phyloP scores from a whole-genome alignment of 2,113 vertebrate species.

The Oceanites oceanicus region DNA sequence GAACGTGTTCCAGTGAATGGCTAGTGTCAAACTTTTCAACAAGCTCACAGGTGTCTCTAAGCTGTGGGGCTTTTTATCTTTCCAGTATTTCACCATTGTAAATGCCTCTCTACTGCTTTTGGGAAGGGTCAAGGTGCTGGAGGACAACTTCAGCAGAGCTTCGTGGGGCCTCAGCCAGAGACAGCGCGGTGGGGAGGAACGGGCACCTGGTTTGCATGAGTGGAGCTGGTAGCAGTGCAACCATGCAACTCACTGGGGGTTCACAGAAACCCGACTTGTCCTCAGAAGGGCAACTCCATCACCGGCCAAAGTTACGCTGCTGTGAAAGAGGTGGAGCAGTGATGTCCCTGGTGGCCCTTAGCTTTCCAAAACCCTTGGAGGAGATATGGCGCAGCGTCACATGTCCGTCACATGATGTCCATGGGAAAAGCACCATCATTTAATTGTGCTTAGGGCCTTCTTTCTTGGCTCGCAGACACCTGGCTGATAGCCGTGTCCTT shows the following conservation, averaged over 20 bases:
- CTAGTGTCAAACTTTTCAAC: neutral
- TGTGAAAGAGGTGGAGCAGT: neutral
- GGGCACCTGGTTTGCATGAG: neutral
- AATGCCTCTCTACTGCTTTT: neutral
- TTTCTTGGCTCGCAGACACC: neutral
- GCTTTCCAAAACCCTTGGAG: neutral
- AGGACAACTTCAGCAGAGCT: neutral
- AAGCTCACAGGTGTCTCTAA: neutral
- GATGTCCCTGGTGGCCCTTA: neutral
- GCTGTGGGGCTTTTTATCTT: neutral
- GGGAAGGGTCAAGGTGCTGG: neutral
- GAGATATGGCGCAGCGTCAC: neutral
- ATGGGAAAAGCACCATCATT: neutral
- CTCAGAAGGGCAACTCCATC: neutral
- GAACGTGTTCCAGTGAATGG: neutral
- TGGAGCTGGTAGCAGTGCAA: neutral
- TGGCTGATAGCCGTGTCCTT: neutral
- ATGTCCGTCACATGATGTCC: neutral
- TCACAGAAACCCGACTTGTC: neutral
- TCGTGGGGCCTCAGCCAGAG: neutral
- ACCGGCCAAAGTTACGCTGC: fast-evolving
- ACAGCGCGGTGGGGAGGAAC: neutral
- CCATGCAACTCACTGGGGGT: fast-evolving
- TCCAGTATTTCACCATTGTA: neutral
- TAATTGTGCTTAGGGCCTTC: neutral